Percentiles rank a stretch among this genome's conserved stretches.
Conservation (phyloP, 2,797 vertebrate genomes). For the Argya squamiceps region DNA sequence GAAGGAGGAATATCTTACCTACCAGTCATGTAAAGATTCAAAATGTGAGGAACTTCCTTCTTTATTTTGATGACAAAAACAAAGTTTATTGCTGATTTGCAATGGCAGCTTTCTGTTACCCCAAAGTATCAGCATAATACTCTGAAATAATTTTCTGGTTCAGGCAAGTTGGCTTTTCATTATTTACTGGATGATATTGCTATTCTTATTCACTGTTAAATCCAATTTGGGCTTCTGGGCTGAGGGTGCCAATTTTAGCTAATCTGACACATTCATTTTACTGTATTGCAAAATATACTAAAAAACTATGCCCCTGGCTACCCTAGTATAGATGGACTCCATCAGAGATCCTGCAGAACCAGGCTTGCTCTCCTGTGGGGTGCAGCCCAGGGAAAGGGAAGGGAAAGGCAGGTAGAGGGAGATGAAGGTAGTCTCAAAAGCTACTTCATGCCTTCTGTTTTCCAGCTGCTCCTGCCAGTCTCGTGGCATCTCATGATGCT, state of each 20-base stretch:
- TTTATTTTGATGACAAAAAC: conserved; percentile 40
- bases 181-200: background rate
- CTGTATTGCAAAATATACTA: background rate
- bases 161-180: conserved; percentile 29
- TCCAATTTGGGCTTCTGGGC: conserved; percentile 48
- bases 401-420: background rate
- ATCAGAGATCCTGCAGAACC: background rate
- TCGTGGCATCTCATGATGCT: fast-evolving
- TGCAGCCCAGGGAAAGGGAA: background rate
- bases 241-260: conserved; percentile 22
- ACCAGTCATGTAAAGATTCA: background rate
- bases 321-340: background rate
- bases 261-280: conserved; percentile 37
- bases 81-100: conserved; percentile 16
- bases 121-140: conserved; percentile 15
- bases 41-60: background rate
- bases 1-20: background rate
- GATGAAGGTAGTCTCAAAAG: background rate
- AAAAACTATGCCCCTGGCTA: background rate
- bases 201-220: conserved; percentile 50
- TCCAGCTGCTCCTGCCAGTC: background rate
- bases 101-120: background rate
- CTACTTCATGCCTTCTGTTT: background rate
- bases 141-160: conserved; percentile 43
- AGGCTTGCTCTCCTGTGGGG: background rate